Conservation (phyloP, 1,140 invertebrate species). For the Megalopta genalis region DNA sequence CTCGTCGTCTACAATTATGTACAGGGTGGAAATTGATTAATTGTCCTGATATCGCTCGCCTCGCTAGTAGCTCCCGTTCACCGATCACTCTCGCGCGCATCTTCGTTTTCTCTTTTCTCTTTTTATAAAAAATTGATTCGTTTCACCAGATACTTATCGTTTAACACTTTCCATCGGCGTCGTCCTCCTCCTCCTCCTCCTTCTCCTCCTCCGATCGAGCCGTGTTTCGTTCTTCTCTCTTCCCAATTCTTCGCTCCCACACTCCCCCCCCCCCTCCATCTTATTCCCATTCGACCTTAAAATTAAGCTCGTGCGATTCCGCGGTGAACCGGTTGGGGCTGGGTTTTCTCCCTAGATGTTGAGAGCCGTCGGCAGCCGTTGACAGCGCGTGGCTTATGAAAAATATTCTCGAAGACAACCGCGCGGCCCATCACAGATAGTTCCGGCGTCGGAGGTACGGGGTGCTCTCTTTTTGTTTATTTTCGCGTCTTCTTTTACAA, state of each 20-base stretch:
- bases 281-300: not conserved
- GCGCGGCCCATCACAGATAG: slow-evolving; percentile 60
- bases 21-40: slow-evolving; percentile 71
- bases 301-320: slow-evolving; percentile 42
- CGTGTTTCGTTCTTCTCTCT: too few species aligned
- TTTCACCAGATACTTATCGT: slow-evolving; percentile 55
- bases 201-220: too few species aligned
- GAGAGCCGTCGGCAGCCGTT: not conserved
- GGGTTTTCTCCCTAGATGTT: slow-evolving; percentile 24
- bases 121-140: slow-evolving; percentile 69
- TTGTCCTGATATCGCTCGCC: slow-evolving; percentile 69
- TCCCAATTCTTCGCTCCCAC: not conserved
- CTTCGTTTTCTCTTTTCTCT: slow-evolving; percentile 24
- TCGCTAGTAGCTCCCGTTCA: not conserved
- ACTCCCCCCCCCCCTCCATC: not conserved
- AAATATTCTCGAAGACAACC: slow-evolving; percentile 60
- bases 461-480: too few species aligned
- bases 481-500: not conserved
- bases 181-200: not conserved
- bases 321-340: not conserved
- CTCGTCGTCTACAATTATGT: slow-evolving; percentile 48
- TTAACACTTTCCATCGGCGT: slow-evolving; percentile 52
- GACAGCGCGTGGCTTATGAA: slow-evolving; percentile 38
- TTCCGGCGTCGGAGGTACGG: slow-evolving; percentile 58
- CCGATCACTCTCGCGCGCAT: slow-evolving; percentile 16